Conservation (phyloP, 2,113 vertebrate genomes). For the Epinephelus fuscoguttatus region DNA sequence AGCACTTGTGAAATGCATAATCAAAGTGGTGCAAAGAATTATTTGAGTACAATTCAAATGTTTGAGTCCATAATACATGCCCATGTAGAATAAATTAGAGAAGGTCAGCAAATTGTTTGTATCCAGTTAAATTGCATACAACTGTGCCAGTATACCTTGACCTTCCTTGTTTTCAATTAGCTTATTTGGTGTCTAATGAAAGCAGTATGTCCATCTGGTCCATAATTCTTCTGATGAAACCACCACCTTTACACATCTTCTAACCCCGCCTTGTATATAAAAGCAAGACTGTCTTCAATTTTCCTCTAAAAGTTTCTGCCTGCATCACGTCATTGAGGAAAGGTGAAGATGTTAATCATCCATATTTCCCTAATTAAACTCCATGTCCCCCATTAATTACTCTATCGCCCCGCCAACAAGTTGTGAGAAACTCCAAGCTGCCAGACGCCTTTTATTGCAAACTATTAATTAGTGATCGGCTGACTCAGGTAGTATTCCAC, state of each 20-base stretch:
- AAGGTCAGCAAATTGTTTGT: neutral
- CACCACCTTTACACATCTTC: neutral
- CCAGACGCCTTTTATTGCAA: slow-evolving; percentile 78
- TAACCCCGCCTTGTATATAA: slow-evolving; percentile 3
- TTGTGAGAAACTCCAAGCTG: slow-evolving; percentile 77
- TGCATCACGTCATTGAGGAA: slow-evolving; percentile 72
- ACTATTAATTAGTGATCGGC: slow-evolving; percentile 84
- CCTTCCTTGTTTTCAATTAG: neutral
- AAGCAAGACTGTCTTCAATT: slow-evolving; percentile 3
- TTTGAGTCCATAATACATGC: neutral
- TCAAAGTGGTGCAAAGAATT: slow-evolving; percentile 41
- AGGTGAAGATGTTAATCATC: slow-evolving; percentile 86
- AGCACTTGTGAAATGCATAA: slow-evolving; percentile 51
- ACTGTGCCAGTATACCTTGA: neutral
- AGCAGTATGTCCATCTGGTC: neutral
- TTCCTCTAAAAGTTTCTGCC: slow-evolving; percentile 55
- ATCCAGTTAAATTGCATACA: neutral
- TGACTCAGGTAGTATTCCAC: slow-evolving; percentile 78
- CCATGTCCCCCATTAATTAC: slow-evolving; percentile 81
- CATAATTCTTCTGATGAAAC: neutral
- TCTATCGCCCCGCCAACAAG: slow-evolving; percentile 76
- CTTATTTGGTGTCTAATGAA: slow-evolving; percentile 4
- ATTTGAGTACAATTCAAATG: slow-evolving; percentile 3
- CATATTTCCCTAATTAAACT: slow-evolving; percentile 83
- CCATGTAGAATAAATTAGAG: neutral